These are phyloP conservation scores for Antennarius maculatus DNA, from an alignment of 2,797 vertebrate genomes.

Conservation along the genomic window DNA sequence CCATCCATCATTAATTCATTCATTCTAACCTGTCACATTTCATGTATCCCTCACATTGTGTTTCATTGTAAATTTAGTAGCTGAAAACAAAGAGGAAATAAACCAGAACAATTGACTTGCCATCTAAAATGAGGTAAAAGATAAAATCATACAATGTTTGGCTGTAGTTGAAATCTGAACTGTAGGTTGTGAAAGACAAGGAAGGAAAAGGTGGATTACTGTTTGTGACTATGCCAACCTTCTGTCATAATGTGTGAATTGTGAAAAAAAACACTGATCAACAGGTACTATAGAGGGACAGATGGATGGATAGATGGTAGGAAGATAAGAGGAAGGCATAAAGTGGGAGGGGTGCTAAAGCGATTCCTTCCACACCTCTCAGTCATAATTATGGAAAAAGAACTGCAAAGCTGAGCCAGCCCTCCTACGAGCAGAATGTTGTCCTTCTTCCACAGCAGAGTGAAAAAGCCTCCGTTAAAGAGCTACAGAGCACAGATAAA, in stretches of 20 bases:
- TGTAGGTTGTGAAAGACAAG: background rate
- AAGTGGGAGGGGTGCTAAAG: slow-evolving; percentile 63
- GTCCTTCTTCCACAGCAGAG: slow-evolving; percentile 59
- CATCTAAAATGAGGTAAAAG: background rate
- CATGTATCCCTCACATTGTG: background rate
- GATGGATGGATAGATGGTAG: slow-evolving; percentile 53
- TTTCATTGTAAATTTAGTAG: background rate
- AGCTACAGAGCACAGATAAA: slow-evolving; percentile 39
- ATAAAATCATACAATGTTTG: background rate
- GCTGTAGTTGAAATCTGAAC: background rate
- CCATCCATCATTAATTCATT: no score
- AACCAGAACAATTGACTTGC: background rate
- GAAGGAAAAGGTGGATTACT: background rate
- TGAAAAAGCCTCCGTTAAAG: slow-evolving; percentile 40
- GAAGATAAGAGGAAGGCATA: slow-evolving; percentile 44
- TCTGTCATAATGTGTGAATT: slow-evolving; percentile 1
- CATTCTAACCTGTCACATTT: background rate
- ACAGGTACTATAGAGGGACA: slow-evolving; percentile 42
- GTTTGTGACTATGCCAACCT: slow-evolving; percentile 7
- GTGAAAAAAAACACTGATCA: slow-evolving; percentile 41
- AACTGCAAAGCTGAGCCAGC: slow-evolving; percentile 69
- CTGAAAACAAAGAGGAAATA: background rate
- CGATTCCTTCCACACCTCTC: slow-evolving; percentile 66
- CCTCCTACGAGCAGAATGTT: slow-evolving; percentile 80
- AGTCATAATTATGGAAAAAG: slow-evolving; percentile 78